Percentiles rank a stretch among this genome's conserved stretches.
These are phyloP conservation scores for Laothoe populi DNA, from an alignment of 2,888 invertebrate genomes.

Conservation along the genomic window DNA sequence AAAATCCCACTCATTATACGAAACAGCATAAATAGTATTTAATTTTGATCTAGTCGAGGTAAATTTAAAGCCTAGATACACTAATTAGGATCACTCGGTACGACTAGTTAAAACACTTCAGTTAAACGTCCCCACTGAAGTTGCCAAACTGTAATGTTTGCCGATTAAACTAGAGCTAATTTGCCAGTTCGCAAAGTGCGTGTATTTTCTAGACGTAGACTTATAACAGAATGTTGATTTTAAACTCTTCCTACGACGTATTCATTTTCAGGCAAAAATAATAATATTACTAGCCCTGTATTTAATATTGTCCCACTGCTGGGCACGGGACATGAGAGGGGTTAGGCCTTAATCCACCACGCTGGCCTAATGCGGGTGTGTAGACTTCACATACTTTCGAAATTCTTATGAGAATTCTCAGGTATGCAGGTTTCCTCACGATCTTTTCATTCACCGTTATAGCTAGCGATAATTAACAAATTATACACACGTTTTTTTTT, in stretches of 20 bases:
- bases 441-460: too few relatives aligned
- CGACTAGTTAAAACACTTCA: slow-evolving; percentile 11
- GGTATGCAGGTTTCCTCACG: too few relatives aligned
- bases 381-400: too few relatives aligned
- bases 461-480: too few relatives aligned
- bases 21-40: too few relatives aligned
- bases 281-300: too few relatives aligned
- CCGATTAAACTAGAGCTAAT: slow-evolving; percentile 22
- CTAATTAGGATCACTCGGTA: slow-evolving; percentile 15
- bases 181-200: slow-evolving; percentile 19
- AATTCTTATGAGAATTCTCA: too few relatives aligned
- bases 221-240: not conserved
- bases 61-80: slow-evolving; percentile 12
- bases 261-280: not conserved
- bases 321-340: too few relatives aligned
- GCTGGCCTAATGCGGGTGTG: too few relatives aligned
- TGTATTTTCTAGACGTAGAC: slow-evolving; percentile 19
- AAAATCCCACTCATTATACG: not conserved
- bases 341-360: too few relatives aligned
- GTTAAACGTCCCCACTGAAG: slow-evolving; percentile 10
- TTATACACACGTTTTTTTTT: too few relatives aligned
- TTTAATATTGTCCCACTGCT: too few relatives aligned
- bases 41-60: not conserved
- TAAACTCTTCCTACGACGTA: not conserved
- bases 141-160: slow-evolving; percentile 25